These are phyloP conservation scores for Drosophila dives DNA, from an alignment of 2,888 invertebrate genomes.

Conservation along the genomic window DNA sequence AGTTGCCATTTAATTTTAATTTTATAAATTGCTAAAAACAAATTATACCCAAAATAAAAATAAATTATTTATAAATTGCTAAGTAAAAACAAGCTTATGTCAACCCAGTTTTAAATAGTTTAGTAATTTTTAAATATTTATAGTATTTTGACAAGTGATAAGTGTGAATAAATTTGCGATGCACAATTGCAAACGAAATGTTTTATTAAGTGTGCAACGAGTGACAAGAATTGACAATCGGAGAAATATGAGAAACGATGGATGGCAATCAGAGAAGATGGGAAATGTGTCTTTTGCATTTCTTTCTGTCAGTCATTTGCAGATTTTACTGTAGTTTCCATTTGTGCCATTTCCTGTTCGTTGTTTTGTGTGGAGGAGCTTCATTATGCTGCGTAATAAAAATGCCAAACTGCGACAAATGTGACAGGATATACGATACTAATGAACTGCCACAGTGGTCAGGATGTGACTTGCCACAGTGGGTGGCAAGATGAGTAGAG, in stretches of 20 bases:
- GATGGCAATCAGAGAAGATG: constrained; percentile 19
- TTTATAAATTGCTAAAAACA: not conserved
- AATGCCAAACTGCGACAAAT: constrained; percentile 72
- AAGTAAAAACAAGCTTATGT: not conserved
- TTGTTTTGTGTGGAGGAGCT: constrained; percentile 26
- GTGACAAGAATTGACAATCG: constrained; percentile 15
- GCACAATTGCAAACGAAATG: not conserved
- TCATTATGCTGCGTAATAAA: constrained; percentile 61
- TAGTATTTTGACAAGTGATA: not conserved
- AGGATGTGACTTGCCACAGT: constrained; percentile 28
- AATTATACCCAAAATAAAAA: not conserved
- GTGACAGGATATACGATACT: constrained; percentile 68
- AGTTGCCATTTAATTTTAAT: not conserved
- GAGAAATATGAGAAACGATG: constrained; percentile 2
- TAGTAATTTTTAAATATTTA: not conserved
- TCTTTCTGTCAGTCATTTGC: constrained; percentile 16
- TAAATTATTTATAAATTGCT: too few relatives aligned
- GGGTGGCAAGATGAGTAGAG: not conserved
- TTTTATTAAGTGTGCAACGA: constrained; percentile 10
- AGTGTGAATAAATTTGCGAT: not conserved
- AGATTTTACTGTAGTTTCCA: constrained; percentile 22
- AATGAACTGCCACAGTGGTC: constrained; percentile 70
- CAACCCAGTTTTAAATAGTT: not conserved
- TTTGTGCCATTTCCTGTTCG: constrained; percentile 19
- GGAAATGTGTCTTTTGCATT: not conserved